A percentile compares a stretch with the other conserved stretches of the same genome.
phyloP scores from a whole-genome alignment of 2,113 vertebrate genomes.

The Pterocles gutturalis region DNA sequence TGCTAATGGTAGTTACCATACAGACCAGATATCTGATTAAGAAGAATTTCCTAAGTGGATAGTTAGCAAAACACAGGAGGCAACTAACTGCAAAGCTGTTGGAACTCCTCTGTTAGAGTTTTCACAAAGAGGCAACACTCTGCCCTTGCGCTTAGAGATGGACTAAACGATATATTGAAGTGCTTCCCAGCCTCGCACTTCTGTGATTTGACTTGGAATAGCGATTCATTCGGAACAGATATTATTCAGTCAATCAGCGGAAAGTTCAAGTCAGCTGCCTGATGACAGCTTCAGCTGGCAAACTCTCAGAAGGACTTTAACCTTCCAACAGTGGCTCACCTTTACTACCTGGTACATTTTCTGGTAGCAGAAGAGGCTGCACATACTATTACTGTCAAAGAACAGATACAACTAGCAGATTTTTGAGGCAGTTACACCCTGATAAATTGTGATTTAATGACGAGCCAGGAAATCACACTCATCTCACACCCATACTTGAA shows the following conservation, averaged over 20 bases:
- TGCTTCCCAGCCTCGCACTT: neutral
- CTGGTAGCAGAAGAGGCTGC: neutral
- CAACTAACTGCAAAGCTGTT: neutral
- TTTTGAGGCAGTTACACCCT: neutral
- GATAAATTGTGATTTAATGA: neutral
- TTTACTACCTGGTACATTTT: neutral
- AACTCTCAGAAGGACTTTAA: neutral
- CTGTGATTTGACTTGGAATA: neutral
- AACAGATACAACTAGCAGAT: neutral
- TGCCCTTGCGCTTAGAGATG: neutral
- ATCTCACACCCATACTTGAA: neutral
- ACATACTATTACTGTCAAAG: neutral
- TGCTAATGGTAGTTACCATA: neutral
- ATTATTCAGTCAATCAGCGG: neutral
- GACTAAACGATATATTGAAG: neutral
- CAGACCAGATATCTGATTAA: neutral
- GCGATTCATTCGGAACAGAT: accelerated
- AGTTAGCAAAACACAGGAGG: neutral
- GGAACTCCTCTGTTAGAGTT: neutral
- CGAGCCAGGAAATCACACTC: neutral
- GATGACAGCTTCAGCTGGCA: neutral
- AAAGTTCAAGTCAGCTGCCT: neutral
- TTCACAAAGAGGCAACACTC: neutral
- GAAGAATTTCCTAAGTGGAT: neutral
- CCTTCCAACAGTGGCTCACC: neutral